Evolutionary conservation across 2,797 vertebrate species (phyloP).

Genomic region (Cynopterus sphinx): DNA sequence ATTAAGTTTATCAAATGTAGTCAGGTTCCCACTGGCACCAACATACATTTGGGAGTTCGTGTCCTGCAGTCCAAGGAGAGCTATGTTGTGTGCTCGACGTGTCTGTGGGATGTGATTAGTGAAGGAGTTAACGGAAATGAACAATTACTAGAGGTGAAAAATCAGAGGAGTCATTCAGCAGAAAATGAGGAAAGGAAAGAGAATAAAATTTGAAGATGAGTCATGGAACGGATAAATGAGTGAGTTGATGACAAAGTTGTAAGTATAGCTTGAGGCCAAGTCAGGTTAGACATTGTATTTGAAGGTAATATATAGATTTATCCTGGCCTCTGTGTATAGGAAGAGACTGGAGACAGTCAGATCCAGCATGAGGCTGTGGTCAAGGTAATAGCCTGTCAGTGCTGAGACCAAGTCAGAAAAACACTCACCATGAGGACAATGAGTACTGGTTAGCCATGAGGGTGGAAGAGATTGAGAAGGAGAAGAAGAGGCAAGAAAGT

Average conservation of each 20-base stretch:
- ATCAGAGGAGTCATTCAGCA: not conserved
- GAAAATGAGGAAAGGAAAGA: not conserved
- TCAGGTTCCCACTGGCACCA: not conserved
- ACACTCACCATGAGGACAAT: too few relatives aligned
- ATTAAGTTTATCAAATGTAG: not conserved
- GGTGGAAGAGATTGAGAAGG: not conserved
- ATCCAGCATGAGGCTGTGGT: not conserved
- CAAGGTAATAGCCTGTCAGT: not conserved
- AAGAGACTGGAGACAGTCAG: not conserved
- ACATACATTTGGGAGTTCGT: not conserved
- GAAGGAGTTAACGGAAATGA: not conserved
- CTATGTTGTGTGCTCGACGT: not conserved
- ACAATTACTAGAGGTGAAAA: not conserved
- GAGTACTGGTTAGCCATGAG: not conserved
- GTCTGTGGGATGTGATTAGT: not conserved
- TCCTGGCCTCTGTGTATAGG: not conserved
- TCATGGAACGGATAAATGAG: not conserved
- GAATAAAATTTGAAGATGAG: not conserved
- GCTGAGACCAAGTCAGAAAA: not conserved
- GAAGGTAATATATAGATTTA: not conserved
- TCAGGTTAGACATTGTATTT: not conserved
- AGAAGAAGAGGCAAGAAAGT: not conserved
- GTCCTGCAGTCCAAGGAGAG: not conserved
- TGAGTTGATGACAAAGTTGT: not conserved
- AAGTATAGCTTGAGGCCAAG: not conserved